phyloP scores from a whole-genome alignment of 2,888 invertebrate genomes.

The Nymphalis c-album region DNA sequence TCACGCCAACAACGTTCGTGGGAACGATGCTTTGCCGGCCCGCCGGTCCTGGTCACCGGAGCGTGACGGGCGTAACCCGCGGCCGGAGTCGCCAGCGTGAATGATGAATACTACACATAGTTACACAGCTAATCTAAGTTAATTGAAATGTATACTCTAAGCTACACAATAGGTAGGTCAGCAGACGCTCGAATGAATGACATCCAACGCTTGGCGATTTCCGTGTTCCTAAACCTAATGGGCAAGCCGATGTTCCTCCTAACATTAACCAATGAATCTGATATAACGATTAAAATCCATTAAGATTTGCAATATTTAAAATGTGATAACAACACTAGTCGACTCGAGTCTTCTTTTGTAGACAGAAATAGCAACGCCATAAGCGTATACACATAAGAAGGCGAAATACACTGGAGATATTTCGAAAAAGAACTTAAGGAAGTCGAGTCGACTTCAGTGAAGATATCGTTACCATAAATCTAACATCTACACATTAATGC shows the following conservation, averaged over 20 bases:
- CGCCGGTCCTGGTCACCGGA: background rate
- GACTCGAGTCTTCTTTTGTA: conserved; percentile 18
- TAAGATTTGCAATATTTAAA: conserved; percentile 29
- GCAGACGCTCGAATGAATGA: conserved; percentile 60
- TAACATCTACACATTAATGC: conserved; percentile 38
- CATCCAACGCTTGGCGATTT: conserved; percentile 65
- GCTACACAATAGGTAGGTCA: conserved; percentile 60
- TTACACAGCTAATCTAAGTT: conserved; percentile 68
- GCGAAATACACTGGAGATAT: background rate
- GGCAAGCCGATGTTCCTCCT: conserved; percentile 45
- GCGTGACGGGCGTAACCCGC: background rate
- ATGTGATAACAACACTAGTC: conserved; percentile 34
- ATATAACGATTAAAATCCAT: conserved; percentile 36
- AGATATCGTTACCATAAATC: conserved; percentile 13
- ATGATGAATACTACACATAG: conserved; percentile 54
- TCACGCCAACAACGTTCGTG: conserved; percentile 43
- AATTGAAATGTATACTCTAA: conserved; percentile 70
- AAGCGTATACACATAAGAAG: conserved; percentile 6
- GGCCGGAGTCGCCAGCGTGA: conserved; percentile 32
- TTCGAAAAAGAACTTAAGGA: background rate
- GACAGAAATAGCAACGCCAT: conserved; percentile 14
- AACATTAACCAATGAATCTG: conserved; percentile 42
- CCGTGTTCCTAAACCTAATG: conserved; percentile 65
- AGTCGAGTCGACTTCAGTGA: conserved; percentile 7
- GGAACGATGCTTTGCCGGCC: conserved; percentile 6